Evolutionary conservation across 1,140 invertebrate genomes (phyloP).

Genomic region (Zaprionus tsacasi): DNA sequence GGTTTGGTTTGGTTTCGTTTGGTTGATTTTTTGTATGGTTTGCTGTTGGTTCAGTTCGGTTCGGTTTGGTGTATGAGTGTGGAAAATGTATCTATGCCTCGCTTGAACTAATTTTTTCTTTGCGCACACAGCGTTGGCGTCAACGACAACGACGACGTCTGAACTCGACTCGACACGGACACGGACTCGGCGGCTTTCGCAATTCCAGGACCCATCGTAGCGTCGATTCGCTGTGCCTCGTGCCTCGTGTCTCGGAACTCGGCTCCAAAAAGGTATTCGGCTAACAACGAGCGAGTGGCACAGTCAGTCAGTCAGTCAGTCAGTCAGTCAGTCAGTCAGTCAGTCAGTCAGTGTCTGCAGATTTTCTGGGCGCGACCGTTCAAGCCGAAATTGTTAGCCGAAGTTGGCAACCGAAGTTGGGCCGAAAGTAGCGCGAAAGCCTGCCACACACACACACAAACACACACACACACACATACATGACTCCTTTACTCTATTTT

Average conservation of each 20-base stretch:
- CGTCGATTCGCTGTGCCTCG: constrained; percentile 33
- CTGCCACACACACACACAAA: background rate
- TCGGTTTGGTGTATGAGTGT: constrained; percentile 21
- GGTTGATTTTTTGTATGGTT: background rate
- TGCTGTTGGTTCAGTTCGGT: background rate
- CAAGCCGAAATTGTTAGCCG: constrained; percentile 20
- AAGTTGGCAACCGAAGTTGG: constrained; percentile 7
- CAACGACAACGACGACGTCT: constrained; percentile 57
- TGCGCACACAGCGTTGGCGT: constrained; percentile 57
- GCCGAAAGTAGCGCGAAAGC: constrained; percentile 12
- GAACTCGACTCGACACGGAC: constrained; percentile 76
- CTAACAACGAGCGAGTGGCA: constrained; percentile 53
- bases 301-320: constrained; percentile 78
- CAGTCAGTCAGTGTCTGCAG: constrained; percentile 73
- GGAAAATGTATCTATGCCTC: constrained; percentile 78
- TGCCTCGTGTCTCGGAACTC: constrained; percentile 42
- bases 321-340: constrained; percentile 77
- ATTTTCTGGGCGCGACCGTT: constrained; percentile 81
- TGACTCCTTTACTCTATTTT: too few relatives aligned
- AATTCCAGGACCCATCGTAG: constrained; percentile 13
- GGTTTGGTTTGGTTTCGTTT: constrained; percentile 2
- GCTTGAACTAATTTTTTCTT: constrained; percentile 58
- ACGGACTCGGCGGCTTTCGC: constrained; percentile 55
- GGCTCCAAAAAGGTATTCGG: constrained; percentile 8
- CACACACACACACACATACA: too few relatives aligned